phyloP scores from a whole-genome alignment of 2,113 vertebrate species.

The Egretta garzetta region DNA sequence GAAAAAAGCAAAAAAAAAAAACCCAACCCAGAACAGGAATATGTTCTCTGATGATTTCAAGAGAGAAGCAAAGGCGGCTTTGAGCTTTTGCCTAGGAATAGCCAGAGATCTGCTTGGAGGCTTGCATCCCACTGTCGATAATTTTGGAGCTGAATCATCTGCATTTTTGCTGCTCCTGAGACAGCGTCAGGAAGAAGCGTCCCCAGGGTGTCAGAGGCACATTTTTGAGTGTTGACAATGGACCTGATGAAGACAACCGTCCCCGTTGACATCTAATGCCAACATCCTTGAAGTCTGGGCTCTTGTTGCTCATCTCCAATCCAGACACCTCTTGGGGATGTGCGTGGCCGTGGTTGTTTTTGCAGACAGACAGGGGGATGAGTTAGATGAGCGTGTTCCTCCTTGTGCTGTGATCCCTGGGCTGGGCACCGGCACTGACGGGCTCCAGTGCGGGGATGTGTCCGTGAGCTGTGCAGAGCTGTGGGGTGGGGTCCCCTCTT shows the following conservation, averaged over 20 bases:
- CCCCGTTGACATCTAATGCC: neutral
- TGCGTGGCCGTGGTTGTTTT: neutral
- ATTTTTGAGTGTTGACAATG: neutral
- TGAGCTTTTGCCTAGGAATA: constrained; percentile 55
- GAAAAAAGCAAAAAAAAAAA: too few species aligned
- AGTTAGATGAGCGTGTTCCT: neutral
- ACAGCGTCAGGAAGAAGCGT: neutral
- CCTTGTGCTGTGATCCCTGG: neutral
- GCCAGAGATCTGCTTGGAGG: constrained; percentile 31
- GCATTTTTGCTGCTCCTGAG: constrained; percentile 24
- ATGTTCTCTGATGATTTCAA: neutral
- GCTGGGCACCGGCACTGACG: too few species aligned
- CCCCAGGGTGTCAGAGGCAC: neutral
- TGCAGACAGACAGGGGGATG: neutral
- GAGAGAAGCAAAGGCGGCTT: constrained; percentile 39
- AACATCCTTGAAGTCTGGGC: neutral
- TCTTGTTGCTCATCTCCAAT: neutral
- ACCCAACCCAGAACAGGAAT: neutral
- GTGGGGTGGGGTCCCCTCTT: neutral
- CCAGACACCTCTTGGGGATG: neutral
- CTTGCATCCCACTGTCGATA: constrained; percentile 17
- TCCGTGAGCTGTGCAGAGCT: accelerated
- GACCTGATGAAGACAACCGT: neutral
- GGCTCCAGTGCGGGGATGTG: neutral
- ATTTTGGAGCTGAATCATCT: constrained; percentile 60